phyloP scores from a whole-genome alignment of 2,888 invertebrate genomes.

The Globia sparganii region DNA sequence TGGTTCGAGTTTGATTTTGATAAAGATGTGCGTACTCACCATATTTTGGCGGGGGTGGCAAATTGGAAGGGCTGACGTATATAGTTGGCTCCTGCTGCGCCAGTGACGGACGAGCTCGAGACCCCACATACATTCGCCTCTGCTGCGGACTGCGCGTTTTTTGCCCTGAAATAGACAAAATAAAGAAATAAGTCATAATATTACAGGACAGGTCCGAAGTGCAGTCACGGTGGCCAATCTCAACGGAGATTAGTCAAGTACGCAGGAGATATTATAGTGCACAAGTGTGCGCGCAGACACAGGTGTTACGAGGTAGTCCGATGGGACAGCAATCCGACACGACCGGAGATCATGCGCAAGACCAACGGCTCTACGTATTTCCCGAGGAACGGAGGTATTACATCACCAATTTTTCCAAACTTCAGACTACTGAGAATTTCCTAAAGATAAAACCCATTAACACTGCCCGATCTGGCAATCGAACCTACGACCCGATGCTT shows the following conservation, averaged over 20 bases:
- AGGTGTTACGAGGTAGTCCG: background rate
- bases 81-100: constrained; percentile 81
- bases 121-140: constrained; percentile 83
- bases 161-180: constrained; percentile 81
- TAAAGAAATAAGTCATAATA: constrained; percentile 30
- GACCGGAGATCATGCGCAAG: background rate
- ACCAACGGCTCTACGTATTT: background rate
- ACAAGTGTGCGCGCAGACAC: background rate
- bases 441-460: background rate
- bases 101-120: constrained; percentile 77
- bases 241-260: background rate
- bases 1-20: background rate
- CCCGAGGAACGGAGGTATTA: background rate
- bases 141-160: constrained; percentile 87
- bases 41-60: constrained; percentile 88
- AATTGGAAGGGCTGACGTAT: constrained; percentile 86
- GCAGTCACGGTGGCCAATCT: background rate
- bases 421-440: background rate
- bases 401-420: background rate
- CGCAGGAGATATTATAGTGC: background rate
- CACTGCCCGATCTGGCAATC: background rate
- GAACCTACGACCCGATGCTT: too few species aligned
- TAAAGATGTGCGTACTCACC: constrained; percentile 73
- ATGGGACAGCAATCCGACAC: background rate
- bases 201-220: background rate